phyloP scores from a whole-genome alignment of 2,113 vertebrate genomes.

The Podiceps cristatus region DNA sequence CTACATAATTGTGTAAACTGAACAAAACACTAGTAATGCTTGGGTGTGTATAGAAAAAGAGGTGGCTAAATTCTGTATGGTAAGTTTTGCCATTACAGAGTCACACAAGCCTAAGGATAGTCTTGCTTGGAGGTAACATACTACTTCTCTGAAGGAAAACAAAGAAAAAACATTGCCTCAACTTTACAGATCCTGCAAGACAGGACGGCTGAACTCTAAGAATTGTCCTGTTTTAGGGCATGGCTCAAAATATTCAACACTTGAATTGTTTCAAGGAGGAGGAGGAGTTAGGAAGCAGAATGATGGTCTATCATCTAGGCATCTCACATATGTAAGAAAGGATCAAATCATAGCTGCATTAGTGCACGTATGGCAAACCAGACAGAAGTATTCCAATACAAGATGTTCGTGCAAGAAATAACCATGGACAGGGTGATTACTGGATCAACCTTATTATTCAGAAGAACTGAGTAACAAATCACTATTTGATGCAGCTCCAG shows the following conservation, averaged over 20 bases:
- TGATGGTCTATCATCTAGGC: neutral
- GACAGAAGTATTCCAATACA: neutral
- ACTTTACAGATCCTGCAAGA: neutral
- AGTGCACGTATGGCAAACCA: neutral
- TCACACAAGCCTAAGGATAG: neutral
- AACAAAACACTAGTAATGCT: conserved; percentile 11
- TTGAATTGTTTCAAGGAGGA: neutral
- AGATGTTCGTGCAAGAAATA: neutral
- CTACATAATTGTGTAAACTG: conserved; percentile 37
- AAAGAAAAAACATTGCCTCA: neutral
- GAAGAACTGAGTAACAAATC: conserved; percentile 30
- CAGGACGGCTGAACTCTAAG: neutral
- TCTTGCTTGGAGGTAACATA: neutral
- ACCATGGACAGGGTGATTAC: neutral
- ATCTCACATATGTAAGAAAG: neutral
- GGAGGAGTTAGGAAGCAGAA: neutral
- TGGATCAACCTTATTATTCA: conserved; percentile 6
- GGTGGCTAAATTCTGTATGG: neutral
- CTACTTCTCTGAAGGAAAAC: neutral
- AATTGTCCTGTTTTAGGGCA: neutral
- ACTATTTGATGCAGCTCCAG: conserved; percentile 24
- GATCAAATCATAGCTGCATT: neutral
- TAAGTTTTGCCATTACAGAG: neutral
- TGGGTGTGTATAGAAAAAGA: neutral
- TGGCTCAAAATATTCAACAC: neutral